These are phyloP conservation scores for Pygoscelis antarcticus DNA, from an alignment of 2,113 vertebrate genomes.

Conservation along the genomic window DNA sequence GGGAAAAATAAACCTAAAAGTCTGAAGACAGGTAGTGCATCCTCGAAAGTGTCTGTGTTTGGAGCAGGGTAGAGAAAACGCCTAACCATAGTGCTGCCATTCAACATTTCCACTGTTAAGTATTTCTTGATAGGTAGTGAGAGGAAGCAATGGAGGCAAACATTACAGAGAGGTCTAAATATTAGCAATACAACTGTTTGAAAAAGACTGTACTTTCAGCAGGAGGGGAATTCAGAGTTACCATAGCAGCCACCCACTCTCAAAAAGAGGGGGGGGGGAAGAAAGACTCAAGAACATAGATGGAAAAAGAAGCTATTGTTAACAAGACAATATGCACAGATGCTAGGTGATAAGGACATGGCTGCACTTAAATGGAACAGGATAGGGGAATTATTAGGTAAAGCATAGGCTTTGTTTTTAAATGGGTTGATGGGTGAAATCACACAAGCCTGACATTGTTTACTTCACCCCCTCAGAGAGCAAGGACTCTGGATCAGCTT, in stretches of 20 bases:
- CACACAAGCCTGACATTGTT: not conserved
- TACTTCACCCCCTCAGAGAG: not conserved
- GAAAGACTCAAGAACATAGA: constrained; percentile 1
- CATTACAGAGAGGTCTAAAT: constrained; percentile 34
- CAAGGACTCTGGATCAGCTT: not conserved
- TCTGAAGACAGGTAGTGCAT: not conserved
- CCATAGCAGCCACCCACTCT: constrained; percentile 78
- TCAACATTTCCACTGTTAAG: constrained; percentile 8
- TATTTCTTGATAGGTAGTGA: not conserved
- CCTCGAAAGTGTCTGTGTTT: not conserved
- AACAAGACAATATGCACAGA: constrained; percentile 46
- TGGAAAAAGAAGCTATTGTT: constrained; percentile 67
- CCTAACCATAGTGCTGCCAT: not conserved
- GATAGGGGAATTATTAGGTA: not conserved
- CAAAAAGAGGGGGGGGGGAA: not conserved
- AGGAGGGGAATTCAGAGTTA: constrained; percentile 68
- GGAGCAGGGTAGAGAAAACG: not conserved
- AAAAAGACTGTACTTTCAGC: constrained; percentile 47
- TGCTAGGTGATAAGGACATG: not conserved
- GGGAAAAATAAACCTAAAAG: not conserved
- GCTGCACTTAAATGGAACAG: not conserved
- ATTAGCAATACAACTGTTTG: constrained; percentile 24
- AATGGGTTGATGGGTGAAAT: not conserved
- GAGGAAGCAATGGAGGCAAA: constrained; percentile 29
- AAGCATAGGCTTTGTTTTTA: not conserved